phyloP scores from a whole-genome alignment of 2,797 vertebrate genomes.

The Sebastolobus altivelis region DNA sequence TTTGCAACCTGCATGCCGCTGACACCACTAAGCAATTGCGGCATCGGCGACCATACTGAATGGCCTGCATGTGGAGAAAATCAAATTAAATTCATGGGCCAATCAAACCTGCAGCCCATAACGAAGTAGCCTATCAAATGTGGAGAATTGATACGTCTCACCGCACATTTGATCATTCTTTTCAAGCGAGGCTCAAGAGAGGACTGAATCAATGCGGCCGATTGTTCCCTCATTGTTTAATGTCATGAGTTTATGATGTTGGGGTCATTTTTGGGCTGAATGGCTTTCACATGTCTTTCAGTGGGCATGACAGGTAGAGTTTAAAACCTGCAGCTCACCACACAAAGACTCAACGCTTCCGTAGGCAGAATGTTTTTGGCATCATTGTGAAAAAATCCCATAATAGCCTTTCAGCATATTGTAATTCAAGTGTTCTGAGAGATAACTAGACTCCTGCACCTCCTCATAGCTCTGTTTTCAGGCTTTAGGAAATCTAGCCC shows the following conservation, averaged over 20 bases:
- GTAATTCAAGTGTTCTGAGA: too few species aligned
- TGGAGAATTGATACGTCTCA: slow-evolving; percentile 48
- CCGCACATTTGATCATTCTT: slow-evolving; percentile 39
- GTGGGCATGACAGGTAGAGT: background rate
- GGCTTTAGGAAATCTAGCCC: too few species aligned
- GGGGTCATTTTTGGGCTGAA: slow-evolving; percentile 33
- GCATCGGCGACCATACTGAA: slow-evolving; percentile 27
- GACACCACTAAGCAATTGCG: slow-evolving; percentile 40
- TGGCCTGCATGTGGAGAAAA: slow-evolving; percentile 48
- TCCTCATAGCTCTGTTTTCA: too few species aligned
- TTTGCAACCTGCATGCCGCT: slow-evolving; percentile 25
- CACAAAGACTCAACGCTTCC: background rate
- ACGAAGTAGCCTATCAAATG: slow-evolving; percentile 53
- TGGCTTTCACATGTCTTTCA: slow-evolving; percentile 10
- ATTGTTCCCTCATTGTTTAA: slow-evolving; percentile 42
- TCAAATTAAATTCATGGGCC: slow-evolving; percentile 51
- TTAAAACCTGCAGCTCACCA: slow-evolving; percentile 13
- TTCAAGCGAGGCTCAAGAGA: slow-evolving; percentile 39
- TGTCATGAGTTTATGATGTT: slow-evolving; percentile 39
- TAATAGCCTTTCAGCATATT: too few species aligned
- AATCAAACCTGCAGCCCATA: slow-evolving; percentile 50
- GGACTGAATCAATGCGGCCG: slow-evolving; percentile 46
- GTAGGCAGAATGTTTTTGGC: too few species aligned
- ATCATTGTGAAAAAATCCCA: too few species aligned
- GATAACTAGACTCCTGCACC: too few species aligned